Conservation (phyloP, 2,113 vertebrate species). For the Neolamprologus variostigma region DNA sequence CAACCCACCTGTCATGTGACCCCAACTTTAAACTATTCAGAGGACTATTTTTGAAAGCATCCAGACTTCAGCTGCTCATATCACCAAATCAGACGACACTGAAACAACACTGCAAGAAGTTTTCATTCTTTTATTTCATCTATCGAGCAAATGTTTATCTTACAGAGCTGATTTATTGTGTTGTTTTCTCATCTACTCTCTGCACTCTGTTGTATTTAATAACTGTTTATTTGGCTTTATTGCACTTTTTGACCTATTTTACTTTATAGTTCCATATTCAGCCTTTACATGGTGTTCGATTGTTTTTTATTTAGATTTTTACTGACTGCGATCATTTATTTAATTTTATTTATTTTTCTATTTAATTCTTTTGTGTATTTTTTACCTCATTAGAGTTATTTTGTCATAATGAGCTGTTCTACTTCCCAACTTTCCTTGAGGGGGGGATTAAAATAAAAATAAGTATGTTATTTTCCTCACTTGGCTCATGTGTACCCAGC, state of each 20-base stretch:
- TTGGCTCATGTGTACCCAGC: too few relatives aligned
- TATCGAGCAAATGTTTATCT: rapidly evolving
- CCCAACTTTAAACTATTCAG: not conserved
- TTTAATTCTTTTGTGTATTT: not conserved
- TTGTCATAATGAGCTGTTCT: not conserved
- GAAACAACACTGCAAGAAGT: rapidly evolving
- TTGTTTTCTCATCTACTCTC: not conserved
- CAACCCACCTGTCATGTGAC: not conserved
- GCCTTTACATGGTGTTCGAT: rapidly evolving
- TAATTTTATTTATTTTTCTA: not conserved
- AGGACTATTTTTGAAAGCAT: not conserved
- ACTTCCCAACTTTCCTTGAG: not conserved
- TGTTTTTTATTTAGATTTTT: not conserved
- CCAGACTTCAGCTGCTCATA: not conserved
- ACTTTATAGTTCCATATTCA: rapidly evolving
- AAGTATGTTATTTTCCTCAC: not conserved
- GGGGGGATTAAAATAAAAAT: not conserved
- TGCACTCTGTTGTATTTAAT: not conserved
- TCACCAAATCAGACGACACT: rapidly evolving
- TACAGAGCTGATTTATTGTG: not conserved
- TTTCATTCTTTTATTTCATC: not conserved
- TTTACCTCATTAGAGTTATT: not conserved
- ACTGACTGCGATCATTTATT: not conserved
- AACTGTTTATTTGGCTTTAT: not conserved
- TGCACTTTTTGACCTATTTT: not conserved